These are phyloP conservation scores for Parapristionchus giblindavisi DNA, from an alignment of 2,888 invertebrate genomes.

Conservation along the genomic window DNA sequence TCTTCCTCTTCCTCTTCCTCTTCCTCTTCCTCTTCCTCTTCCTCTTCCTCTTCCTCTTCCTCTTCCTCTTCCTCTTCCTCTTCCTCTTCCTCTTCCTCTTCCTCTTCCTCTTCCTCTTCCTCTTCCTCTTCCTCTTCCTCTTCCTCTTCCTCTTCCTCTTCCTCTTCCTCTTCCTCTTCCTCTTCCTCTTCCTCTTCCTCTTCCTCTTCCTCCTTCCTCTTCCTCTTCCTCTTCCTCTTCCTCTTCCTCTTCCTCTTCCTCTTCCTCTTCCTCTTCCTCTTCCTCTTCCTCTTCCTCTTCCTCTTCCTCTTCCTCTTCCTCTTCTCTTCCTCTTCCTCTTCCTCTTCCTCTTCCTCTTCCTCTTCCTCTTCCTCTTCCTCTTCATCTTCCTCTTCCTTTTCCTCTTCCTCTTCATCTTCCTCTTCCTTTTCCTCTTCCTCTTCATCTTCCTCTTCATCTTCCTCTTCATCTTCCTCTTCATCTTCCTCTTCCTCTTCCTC, in stretches of 20 bases:
- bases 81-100: slow-evolving; percentile 2
- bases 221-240: slow-evolving; percentile 2
- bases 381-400: slow-evolving; percentile 5
- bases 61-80: slow-evolving; percentile 2
- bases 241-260: neutral
- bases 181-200: slow-evolving; percentile 2
- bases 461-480: slow-evolving; percentile 5
- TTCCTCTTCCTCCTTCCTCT: slow-evolving; percentile 1
- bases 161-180: neutral
- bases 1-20: slow-evolving; percentile 2
- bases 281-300: slow-evolving; percentile 2
- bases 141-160: slow-evolving; percentile 2
- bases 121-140: slow-evolving; percentile 2
- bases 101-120: neutral
- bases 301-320: neutral
- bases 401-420: slow-evolving; percentile 2
- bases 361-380: slow-evolving; percentile 2
- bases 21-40: slow-evolving; percentile 2
- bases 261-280: slow-evolving; percentile 2
- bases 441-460: slow-evolving; percentile 8
- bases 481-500: slow-evolving; percentile 2
- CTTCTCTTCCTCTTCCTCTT: slow-evolving; percentile 5
- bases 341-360: neutral
- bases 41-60: neutral
- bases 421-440: slow-evolving; percentile 1